Evolutionary conservation across 2,888 invertebrate genomes (phyloP).

Genomic region (Cephus pygmeus): DNA sequence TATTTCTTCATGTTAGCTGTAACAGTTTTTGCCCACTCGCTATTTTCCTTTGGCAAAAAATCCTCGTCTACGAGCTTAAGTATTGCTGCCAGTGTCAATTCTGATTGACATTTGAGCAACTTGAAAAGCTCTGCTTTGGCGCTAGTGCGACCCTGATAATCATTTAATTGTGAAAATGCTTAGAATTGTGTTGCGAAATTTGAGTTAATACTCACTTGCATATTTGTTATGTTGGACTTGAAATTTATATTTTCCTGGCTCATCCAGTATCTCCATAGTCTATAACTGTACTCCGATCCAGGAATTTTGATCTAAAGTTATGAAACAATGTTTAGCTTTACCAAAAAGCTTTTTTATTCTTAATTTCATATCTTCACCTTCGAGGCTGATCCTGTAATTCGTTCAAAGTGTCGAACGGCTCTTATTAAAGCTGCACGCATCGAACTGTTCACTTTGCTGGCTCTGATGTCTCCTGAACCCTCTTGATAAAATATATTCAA

Average conservation of each 20-base stretch:
- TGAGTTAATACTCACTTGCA: conserved; percentile 59
- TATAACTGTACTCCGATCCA: conserved; percentile 70
- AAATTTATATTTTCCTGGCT: conserved; percentile 76
- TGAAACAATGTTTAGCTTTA: conserved; percentile 2
- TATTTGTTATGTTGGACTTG: conserved; percentile 73
- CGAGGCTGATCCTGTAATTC: conserved; percentile 55
- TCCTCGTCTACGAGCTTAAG: conserved; percentile 75
- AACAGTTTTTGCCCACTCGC: conserved; percentile 73
- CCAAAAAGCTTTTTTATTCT: not conserved
- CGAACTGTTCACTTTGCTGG: conserved; percentile 78
- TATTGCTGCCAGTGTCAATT: conserved; percentile 77
- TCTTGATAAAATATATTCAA: conserved; percentile 83
- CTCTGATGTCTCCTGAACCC: conserved; percentile 77
- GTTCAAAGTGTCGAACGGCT: conserved; percentile 64
- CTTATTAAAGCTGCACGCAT: conserved; percentile 74
- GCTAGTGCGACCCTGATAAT: conserved; percentile 48
- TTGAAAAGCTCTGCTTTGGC: conserved; percentile 61
- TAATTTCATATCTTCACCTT: conserved; percentile 35
- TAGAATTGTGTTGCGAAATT: too few relatives aligned
- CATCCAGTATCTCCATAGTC: conserved; percentile 84
- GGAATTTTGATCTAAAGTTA: conserved; percentile 58
- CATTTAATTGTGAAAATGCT: too few relatives aligned
- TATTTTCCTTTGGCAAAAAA: conserved; percentile 74
- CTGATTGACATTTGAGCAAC: conserved; percentile 70
- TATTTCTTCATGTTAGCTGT: conserved; percentile 72